Conservation (phyloP, 35 echinoderm and acorn worm species). For the Holothuria glaberrima region DNA sequence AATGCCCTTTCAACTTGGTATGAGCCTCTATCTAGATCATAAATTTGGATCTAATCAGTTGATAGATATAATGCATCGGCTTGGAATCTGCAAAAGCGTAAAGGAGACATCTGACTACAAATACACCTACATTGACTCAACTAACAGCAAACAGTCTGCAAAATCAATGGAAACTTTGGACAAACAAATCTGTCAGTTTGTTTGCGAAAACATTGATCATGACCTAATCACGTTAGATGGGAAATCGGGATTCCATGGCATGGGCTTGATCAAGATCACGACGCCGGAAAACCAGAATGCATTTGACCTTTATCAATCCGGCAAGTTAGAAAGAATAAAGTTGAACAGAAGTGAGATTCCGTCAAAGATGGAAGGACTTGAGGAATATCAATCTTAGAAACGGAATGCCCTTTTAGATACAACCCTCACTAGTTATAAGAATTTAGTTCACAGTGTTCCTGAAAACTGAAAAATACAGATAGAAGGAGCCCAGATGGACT, state of each 20-base stretch:
- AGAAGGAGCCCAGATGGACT: conserved; percentile 47
- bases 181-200: conserved; percentile 29
- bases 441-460: conserved; percentile 61
- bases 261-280: conserved; percentile 67
- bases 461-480: conserved; percentile 24
- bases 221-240: conserved; percentile 63
- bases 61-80: conserved; percentile 44
- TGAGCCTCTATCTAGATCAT: conserved; percentile 68
- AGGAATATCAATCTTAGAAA: conserved; percentile 48
- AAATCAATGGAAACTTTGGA: conserved; percentile 55
- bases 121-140: conserved; percentile 51
- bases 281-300: conserved; percentile 70
- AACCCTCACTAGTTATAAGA: too few relatives aligned
- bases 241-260: conserved; percentile 57
- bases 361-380: conserved; percentile 69
- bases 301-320: conserved; percentile 67
- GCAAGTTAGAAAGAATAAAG: conserved; percentile 53
- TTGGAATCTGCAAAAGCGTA: conserved; percentile 46
- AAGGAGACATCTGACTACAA: conserved; percentile 58
- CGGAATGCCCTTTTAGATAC: conserved; percentile 55
- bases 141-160: conserved; percentile 27
- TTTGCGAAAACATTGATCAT: conserved; percentile 65
- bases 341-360: conserved; percentile 56
- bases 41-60: conserved; percentile 61
- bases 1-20: conserved; percentile 69